Evolutionary conservation across 2,888 invertebrate genomes (phyloP).

Genomic region (Eretmocerus hayati): DNA sequence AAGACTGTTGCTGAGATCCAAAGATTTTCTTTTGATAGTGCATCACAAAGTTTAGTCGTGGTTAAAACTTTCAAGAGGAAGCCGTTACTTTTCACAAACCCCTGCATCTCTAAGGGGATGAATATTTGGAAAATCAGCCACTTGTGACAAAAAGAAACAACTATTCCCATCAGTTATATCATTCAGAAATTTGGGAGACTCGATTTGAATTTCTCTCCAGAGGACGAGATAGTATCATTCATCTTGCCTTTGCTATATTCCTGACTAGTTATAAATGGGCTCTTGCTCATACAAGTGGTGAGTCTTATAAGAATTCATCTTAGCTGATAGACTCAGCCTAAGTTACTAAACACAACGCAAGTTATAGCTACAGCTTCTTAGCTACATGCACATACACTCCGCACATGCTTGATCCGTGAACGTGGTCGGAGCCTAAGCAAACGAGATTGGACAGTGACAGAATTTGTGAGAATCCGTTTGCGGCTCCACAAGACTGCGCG

Average conservation of each 20-base stretch:
- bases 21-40: background rate
- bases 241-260: background rate
- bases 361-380: no score
- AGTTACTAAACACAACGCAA: no score
- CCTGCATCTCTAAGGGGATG: background rate
- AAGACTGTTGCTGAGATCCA: background rate
- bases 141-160: background rate
- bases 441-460: no score
- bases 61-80: background rate
- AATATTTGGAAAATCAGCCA: background rate
- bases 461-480: no score
- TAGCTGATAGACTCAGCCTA: no score
- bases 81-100: background rate
- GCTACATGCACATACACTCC: no score
- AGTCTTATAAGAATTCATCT: no score
- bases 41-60: background rate
- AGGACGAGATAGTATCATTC: background rate
- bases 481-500: no score
- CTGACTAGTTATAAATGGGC: no score
- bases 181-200: background rate
- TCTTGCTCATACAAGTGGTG: no score
- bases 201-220: background rate
- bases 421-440: no score
- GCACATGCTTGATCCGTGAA: no score
- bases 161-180: background rate